Evolutionary conservation across 2,888 invertebrate species (phyloP).

Genomic region (Schrankia costaestrigalis): DNA sequence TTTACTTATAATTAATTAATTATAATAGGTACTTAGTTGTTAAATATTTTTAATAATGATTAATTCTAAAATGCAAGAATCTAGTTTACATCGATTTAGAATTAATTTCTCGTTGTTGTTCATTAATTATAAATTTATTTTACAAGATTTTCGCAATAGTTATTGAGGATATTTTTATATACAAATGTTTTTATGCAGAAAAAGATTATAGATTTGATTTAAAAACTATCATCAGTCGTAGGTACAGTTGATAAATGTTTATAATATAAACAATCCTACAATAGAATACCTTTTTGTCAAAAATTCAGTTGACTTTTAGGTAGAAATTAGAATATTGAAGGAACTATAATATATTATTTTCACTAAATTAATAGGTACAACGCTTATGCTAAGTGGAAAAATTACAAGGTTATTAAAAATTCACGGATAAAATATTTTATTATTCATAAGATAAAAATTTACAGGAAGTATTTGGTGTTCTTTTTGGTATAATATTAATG

Average conservation of each 20-base stretch:
- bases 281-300: constrained; percentile 4
- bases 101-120: constrained; percentile 77
- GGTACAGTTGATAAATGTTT: constrained; percentile 38
- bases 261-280: constrained; percentile 18
- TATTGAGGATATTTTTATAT: constrained; percentile 43
- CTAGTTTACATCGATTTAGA: constrained; percentile 74
- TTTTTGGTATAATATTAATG: constrained; percentile 50
- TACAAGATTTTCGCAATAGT: constrained; percentile 33
- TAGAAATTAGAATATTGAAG: constrained; percentile 18
- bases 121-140: constrained; percentile 42
- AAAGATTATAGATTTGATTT: constrained; percentile 24
- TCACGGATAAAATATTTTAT: constrained; percentile 43
- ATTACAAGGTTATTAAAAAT: constrained; percentile 17
- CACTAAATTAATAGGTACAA: constrained; percentile 1
- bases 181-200: constrained; percentile 50
- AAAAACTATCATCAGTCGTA: constrained; percentile 72
- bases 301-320: neutral
- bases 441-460: constrained; percentile 69
- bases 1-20: constrained; percentile 41
- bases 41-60: constrained; percentile 19
- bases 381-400: constrained; percentile 28
- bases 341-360: constrained; percentile 20
- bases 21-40: constrained; percentile 24
- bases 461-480: constrained; percentile 70
- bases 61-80: constrained; percentile 37